These are phyloP conservation scores for Cyprinodon tularosa DNA, from an alignment of 2,113 vertebrate species.

Conservation along the genomic window DNA sequence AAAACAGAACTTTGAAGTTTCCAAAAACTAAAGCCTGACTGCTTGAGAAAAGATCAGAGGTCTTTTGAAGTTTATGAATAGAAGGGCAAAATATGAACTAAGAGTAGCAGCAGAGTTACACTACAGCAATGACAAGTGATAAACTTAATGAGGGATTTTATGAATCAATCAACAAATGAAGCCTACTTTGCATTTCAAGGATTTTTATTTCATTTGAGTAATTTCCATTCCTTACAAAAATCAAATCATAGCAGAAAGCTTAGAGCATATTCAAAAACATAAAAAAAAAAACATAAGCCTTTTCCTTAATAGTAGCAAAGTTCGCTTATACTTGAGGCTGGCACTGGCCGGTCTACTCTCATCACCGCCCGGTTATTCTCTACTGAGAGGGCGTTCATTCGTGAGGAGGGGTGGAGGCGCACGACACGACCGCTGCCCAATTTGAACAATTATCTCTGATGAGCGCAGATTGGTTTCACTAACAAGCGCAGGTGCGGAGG, in stretches of 20 bases:
- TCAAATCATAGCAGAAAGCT: too few species aligned
- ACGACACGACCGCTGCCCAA: slow-evolving; percentile 50
- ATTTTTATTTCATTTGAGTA: too few species aligned
- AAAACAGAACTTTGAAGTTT: too few species aligned
- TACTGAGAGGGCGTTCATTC: slow-evolving; percentile 38
- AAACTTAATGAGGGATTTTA: neutral
- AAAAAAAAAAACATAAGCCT: neutral
- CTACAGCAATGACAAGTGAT: neutral
- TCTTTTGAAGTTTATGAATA: neutral
- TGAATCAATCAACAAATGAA: too few species aligned
- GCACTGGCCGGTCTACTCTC: slow-evolving; percentile 28
- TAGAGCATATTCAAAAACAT: too few species aligned
- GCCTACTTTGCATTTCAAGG: too few species aligned
- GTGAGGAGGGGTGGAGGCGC: slow-evolving; percentile 51
- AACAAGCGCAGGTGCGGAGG: slow-evolving; percentile 64
- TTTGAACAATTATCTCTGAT: slow-evolving; percentile 76
- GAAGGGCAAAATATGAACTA: neutral
- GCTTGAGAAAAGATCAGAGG: neutral
- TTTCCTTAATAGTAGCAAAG: neutral
- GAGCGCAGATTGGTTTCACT: slow-evolving; percentile 66
- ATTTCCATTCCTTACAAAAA: too few species aligned
- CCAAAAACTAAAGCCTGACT: too few species aligned
- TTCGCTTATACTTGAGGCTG: neutral
- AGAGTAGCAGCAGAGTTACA: neutral
- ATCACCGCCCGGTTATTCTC: slow-evolving; percentile 32